Conservation (phyloP, 64 coral and sea anemone genomes). For the Catalaphyllia jardinei region DNA sequence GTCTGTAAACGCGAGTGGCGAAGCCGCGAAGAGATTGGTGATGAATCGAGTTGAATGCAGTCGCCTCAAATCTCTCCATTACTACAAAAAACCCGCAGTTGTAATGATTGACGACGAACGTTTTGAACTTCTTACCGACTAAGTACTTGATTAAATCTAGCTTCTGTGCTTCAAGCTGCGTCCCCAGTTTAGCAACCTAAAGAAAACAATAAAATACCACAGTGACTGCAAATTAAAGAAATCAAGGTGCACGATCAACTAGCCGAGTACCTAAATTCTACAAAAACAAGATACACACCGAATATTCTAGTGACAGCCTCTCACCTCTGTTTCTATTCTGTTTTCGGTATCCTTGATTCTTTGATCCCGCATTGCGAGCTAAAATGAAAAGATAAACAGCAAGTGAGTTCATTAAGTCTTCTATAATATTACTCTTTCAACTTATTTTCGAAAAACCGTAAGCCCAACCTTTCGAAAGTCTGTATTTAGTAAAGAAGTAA, state of each 20-base stretch:
- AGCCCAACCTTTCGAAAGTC: too few relatives aligned
- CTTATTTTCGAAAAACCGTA: too few relatives aligned
- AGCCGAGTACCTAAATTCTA: neutral
- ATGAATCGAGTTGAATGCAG: too few relatives aligned
- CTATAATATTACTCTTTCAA: neutral
- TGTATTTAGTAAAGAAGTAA: too few relatives aligned
- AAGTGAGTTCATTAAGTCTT: too few relatives aligned
- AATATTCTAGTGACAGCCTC: neutral
- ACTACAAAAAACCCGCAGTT: too few relatives aligned
- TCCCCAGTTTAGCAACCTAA: slow-evolving; percentile 89
- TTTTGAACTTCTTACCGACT: slow-evolving; percentile 56
- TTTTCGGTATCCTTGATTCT: slow-evolving; percentile 87
- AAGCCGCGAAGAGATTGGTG: too few relatives aligned
- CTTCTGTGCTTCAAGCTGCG: slow-evolving; percentile 84
- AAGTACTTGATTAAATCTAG: slow-evolving; percentile 92
- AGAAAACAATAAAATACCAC: neutral
- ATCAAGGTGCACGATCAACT: too few relatives aligned
- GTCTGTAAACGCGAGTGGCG: too few relatives aligned
- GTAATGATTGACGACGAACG: neutral
- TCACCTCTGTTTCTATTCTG: slow-evolving; percentile 89
- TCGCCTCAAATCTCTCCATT: too few relatives aligned
- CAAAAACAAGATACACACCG: neutral
- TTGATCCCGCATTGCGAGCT: slow-evolving; percentile 83
- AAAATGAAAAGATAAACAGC: neutral
- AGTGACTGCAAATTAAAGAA: neutral